Evolutionary conservation across 1,140 invertebrate genomes (phyloP).

Genomic region (Pygmarrhopalites habei): DNA sequence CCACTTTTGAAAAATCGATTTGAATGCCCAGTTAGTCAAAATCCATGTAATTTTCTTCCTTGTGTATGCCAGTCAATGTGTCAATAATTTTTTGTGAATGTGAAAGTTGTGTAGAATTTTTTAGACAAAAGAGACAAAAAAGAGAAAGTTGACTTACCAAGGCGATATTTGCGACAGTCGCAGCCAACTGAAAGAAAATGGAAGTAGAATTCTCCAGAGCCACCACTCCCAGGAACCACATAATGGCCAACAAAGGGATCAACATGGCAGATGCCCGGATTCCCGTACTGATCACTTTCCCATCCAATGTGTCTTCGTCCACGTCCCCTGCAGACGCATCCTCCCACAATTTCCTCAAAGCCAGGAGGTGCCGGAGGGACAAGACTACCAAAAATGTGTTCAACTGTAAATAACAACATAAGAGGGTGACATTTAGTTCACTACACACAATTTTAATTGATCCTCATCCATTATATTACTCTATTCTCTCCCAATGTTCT

Average conservation of each 20-base stretch:
- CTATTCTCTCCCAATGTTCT: too few relatives aligned
- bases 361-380: constrained; percentile 43
- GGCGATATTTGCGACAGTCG: constrained; percentile 41
- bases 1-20: not conserved
- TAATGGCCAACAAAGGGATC: constrained; percentile 54
- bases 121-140: too few relatives aligned
- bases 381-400: constrained; percentile 46
- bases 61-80: not conserved
- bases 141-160: constrained; percentile 38
- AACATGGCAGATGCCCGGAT: constrained; percentile 53
- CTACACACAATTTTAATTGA: too few relatives aligned
- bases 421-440: too few relatives aligned
- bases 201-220: constrained; percentile 60
- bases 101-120: not conserved
- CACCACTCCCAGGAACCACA: constrained; percentile 62
- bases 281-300: constrained; percentile 41
- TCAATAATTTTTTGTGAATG: not conserved
- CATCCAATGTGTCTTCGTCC: constrained; percentile 32
- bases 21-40: not conserved
- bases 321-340: constrained; percentile 22
- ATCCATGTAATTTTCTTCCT: not conserved
- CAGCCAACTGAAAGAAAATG: constrained; percentile 52
- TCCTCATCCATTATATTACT: too few relatives aligned
- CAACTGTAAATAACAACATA: constrained; percentile 42
- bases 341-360: constrained; percentile 41